Evolutionary conservation across 2,888 invertebrate genomes (phyloP).

Genomic region (Bellardia pandia): DNA sequence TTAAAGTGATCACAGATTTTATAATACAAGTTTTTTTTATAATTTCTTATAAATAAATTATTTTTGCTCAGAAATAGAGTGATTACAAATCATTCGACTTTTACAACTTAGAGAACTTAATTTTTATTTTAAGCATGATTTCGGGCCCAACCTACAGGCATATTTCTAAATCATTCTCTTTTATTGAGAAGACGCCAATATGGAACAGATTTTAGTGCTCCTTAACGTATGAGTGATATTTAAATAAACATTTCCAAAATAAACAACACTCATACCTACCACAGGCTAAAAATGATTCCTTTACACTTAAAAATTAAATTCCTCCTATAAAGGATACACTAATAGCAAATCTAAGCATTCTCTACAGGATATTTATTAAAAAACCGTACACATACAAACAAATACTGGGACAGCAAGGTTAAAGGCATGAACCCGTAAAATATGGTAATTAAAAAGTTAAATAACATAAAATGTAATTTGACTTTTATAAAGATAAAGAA

Average conservation of each 20-base stretch:
- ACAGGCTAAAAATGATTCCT: background rate
- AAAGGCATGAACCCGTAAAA: background rate
- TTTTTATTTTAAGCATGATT: too few relatives aligned
- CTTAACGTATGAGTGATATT: background rate
- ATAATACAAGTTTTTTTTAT: too few relatives aligned
- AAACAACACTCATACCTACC: constrained; percentile 3
- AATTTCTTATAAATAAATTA: too few relatives aligned
- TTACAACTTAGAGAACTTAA: too few relatives aligned
- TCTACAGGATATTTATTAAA: constrained; percentile 2
- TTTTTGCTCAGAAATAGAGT: too few relatives aligned
- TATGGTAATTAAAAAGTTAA: constrained; percentile 37
- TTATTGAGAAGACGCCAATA: too few relatives aligned
- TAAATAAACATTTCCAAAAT: background rate
- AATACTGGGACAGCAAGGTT: background rate
- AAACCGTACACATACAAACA: background rate
- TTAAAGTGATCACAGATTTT: too few relatives aligned
- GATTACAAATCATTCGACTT: too few relatives aligned
- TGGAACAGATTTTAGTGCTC: too few relatives aligned
- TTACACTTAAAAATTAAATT: background rate
- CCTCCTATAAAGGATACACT: background rate
- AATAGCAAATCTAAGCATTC: background rate
- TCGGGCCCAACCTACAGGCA: too few relatives aligned
- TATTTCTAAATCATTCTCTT: too few relatives aligned
- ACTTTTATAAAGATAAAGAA: background rate
- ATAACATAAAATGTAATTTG: constrained; percentile 22